Base-by-base conservation (phyloP, 2,113 vertebrate genomes). In the Forbesichthys papilliferus region DNA sequence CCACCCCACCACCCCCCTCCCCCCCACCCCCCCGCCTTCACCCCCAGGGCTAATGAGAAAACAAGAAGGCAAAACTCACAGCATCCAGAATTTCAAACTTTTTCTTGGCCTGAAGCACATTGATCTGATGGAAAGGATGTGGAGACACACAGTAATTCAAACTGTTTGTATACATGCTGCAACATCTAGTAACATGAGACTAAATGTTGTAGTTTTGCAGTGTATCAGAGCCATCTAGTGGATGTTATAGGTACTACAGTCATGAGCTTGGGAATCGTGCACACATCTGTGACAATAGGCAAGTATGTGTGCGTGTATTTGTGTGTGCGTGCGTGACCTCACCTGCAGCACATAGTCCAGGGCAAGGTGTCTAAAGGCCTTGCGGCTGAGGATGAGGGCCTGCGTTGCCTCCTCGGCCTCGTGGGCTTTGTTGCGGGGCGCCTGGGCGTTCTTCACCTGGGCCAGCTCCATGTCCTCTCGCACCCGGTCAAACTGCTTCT, bases 281-380 rank as follows among this genome's bases (percentile, higher is more conserved):
- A 42, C 2, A 27, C 27, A 27, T 27, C 27, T 42, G 4, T 42
- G 10, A 52, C 49, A 52, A 10, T 12, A 52, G 52, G 27, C 27
- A 27, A 27, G 27, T 3, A 27, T 2, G 27, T 27, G 27, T 27
- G 27, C 27, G 27, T 66, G 12, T 11, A 56, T 34, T 49, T 4
- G 18, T 36, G 60, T 92, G 0, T 94, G 81, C 0, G 92, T 92
- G 27, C 27, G 73, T 93, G 79, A 51, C 81, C 92, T 92, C 66
- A 98, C 96, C 94, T 98, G 98, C 55, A 99, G 92, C 0, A 98
- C 98, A 0, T 99, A 99, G 91, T 99, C 98, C 0, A 99, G 91
- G 2, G 95, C 96, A 67, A 98, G 94, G 77, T 98, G 98, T 36
- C 98, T 91, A 87, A 98, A 98, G 85, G 96, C 96, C 73, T 98